Percentiles rank a stretch among this genome's conserved stretches.
Conservation (phyloP, 2,888 invertebrate genomes). For the Leucoma salicis region DNA sequence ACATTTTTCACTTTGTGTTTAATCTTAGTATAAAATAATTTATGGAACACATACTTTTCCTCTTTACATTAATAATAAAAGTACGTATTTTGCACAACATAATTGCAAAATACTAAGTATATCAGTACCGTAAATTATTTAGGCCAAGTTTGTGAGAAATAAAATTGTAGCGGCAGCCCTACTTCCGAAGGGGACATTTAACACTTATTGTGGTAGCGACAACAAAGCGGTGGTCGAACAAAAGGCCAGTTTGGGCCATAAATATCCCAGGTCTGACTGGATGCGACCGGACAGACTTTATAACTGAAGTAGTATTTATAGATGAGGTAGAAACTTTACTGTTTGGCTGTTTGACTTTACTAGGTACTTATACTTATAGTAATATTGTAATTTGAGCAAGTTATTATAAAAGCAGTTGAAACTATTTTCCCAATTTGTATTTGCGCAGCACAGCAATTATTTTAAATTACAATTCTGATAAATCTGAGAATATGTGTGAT, state of each 20-base stretch:
- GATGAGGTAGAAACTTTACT: neutral
- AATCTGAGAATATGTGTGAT: too few relatives aligned
- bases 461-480: too few relatives aligned
- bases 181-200: constrained; percentile 55
- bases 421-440: too few relatives aligned
- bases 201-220: constrained; percentile 63
- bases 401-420: neutral
- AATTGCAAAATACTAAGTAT: too few relatives aligned
- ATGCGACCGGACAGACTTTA: constrained; percentile 21
- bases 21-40: too few relatives aligned
- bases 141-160: too few relatives aligned
- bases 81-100: too few relatives aligned
- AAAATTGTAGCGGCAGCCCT: constrained; percentile 26
- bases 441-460: too few relatives aligned
- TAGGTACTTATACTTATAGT: neutral
- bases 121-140: too few relatives aligned
- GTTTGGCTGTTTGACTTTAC: neutral
- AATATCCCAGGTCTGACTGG: constrained; percentile 25
- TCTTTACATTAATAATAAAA: too few relatives aligned
- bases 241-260: constrained; percentile 43
- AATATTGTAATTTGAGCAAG: neutral
- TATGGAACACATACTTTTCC: too few relatives aligned
- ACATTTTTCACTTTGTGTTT: too few relatives aligned
- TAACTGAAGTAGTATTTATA: constrained; percentile 14
- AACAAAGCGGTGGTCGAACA: constrained; percentile 60